A percentile compares a stretch with the other conserved stretches of the same genome.
These are phyloP conservation scores for Triplophysa rosa DNA, from an alignment of 2,113 vertebrate species.

Conservation along the genomic window DNA sequence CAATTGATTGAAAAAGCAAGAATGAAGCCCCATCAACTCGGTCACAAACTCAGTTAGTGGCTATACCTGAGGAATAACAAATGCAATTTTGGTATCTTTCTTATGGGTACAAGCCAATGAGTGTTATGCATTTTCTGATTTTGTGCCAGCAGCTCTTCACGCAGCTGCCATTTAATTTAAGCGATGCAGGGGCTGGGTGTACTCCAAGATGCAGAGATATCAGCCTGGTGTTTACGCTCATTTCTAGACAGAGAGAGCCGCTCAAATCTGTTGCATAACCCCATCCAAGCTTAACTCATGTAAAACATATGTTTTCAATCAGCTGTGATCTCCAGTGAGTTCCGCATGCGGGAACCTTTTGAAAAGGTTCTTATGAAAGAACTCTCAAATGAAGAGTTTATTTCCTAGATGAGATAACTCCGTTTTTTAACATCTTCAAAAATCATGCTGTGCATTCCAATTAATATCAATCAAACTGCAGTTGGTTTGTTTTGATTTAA, in stretches of 20 bases:
- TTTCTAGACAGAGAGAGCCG: neutral
- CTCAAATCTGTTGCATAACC: constrained; percentile 25
- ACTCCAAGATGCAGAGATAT: constrained; percentile 37
- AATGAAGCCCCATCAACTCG: no score
- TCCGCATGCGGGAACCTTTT: constrained; percentile 4
- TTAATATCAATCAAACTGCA: no score
- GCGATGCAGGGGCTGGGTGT: constrained; percentile 9
- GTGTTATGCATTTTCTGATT: constrained; percentile 36
- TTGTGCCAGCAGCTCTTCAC: constrained; percentile 41
- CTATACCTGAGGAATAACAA: constrained; percentile 5
- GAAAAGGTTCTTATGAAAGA: no score
- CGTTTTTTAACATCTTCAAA: no score
- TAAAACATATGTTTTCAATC: constrained; percentile 39
- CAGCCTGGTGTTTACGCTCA: constrained; percentile 21
- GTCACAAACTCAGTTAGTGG: no score
- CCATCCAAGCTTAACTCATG: constrained; percentile 8
- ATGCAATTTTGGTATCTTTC: constrained; percentile 29
- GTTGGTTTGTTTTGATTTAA: no score
- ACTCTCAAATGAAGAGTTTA: neutral
- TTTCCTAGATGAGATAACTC: no score
- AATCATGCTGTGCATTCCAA: no score
- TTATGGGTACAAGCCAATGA: constrained; percentile 15
- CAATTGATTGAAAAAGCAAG: no score
- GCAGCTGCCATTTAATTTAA: constrained; percentile 25
- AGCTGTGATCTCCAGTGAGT: neutral